Evolutionary conservation across 2,113 vertebrate genomes (phyloP).

Genomic region (Neopipo cinnamomea): DNA sequence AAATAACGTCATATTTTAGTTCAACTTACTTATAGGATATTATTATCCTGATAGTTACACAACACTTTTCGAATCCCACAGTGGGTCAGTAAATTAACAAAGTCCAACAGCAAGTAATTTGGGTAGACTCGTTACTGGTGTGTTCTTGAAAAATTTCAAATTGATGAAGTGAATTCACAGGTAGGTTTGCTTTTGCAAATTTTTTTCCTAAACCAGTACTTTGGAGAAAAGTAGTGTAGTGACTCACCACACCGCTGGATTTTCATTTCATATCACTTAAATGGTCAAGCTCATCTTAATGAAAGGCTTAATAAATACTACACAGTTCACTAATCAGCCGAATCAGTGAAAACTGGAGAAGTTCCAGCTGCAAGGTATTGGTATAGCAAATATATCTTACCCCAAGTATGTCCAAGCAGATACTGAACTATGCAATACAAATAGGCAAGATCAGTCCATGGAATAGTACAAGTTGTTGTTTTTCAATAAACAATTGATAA

Average conservation of each 20-base stretch:
- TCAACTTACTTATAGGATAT: neutral
- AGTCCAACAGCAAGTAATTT: neutral
- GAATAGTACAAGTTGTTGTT: neutral
- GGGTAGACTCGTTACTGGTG: neutral
- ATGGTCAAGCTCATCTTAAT: neutral
- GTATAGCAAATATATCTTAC: neutral
- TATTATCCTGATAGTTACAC: neutral
- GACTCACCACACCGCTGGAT: fast-evolving
- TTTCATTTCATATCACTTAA: neutral
- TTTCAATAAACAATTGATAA: neutral
- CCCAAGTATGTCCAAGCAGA: neutral
- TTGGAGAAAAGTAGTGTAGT: neutral
- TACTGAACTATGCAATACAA: neutral
- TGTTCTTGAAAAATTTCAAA: neutral
- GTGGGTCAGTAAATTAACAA: neutral
- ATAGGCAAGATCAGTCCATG: neutral
- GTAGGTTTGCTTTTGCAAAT: neutral
- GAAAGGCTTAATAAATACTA: neutral
- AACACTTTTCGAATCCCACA: neutral
- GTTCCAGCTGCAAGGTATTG: neutral
- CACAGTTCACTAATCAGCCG: neutral
- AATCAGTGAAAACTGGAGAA: neutral
- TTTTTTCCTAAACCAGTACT: neutral
- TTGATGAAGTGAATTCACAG: neutral
- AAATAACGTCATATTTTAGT: neutral